phyloP scores from a whole-genome alignment of 2,888 invertebrate genomes.

The Hylaea fasciaria region DNA sequence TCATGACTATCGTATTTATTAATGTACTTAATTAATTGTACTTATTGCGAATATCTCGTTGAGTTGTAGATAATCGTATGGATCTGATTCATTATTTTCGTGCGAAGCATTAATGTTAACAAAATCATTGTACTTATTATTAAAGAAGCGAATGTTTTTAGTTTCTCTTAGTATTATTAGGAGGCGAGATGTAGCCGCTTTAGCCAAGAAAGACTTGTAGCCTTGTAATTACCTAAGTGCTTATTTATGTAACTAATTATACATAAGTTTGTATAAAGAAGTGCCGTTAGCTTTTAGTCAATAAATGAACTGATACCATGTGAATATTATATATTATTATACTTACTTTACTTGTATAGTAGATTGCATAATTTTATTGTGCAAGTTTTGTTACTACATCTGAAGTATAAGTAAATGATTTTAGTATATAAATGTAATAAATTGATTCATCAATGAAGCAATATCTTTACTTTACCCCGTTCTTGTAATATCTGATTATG shows the following conservation, averaged over 20 bases:
- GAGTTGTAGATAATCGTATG: constrained; percentile 46
- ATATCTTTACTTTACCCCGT: constrained; percentile 45
- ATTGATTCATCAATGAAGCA: constrained; percentile 58
- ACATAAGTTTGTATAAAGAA: constrained; percentile 57
- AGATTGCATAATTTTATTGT: constrained; percentile 60
- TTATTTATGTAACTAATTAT: constrained; percentile 69
- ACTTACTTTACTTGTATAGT: constrained; percentile 57
- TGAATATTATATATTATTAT: constrained; percentile 50
- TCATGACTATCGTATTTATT: constrained; percentile 57
- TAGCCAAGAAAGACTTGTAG: constrained; percentile 81
- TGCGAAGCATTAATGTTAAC: constrained; percentile 55
- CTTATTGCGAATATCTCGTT: constrained; percentile 49
- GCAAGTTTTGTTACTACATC: constrained; percentile 64
- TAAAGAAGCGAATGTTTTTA: constrained; percentile 48
- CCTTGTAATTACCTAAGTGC: constrained; percentile 64
- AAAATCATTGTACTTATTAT: constrained; percentile 46
- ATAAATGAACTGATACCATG: constrained; percentile 75
- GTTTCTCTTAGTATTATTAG: constrained; percentile 72
- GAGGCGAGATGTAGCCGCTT: constrained; percentile 66
- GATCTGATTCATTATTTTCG: constrained; percentile 53
- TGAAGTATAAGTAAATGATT: constrained; percentile 63
- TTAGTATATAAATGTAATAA: constrained; percentile 69
- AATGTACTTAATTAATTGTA: constrained; percentile 55
- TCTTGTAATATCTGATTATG: constrained; percentile 6
- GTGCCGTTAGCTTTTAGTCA: constrained; percentile 71